These are phyloP conservation scores for Temnothorax ravouxi DNA, from an alignment of 2,888 invertebrate species.

Conservation along the genomic window DNA sequence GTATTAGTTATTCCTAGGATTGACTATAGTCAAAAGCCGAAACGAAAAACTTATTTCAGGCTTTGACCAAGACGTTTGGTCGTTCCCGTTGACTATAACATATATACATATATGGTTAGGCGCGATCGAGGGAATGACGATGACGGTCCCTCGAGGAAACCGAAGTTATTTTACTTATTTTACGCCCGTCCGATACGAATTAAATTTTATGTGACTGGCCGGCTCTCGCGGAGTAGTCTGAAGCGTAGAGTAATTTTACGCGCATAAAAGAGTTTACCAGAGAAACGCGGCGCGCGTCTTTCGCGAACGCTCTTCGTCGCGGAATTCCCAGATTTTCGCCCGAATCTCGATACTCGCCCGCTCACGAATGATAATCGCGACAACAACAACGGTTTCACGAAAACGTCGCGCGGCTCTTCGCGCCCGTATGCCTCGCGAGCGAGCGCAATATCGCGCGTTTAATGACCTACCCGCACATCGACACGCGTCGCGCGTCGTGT, in stretches of 20 bases:
- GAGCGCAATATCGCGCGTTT: conserved; percentile 21
- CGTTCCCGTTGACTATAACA: no score
- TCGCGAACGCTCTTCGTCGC: not conserved
- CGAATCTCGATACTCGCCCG: not conserved
- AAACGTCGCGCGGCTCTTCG: not conserved
- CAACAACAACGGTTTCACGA: conserved; percentile 3
- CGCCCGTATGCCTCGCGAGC: not conserved
- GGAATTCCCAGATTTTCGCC: not conserved
- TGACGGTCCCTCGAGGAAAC: not conserved
- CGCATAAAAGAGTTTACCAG: not conserved
- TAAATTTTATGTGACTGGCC: conserved; percentile 16
- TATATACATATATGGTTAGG: not conserved
- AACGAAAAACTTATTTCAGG: no score
- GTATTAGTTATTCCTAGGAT: no score
- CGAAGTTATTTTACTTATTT: not conserved
- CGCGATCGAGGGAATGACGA: not conserved
- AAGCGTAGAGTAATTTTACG: conserved; percentile 19
- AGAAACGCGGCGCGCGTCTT: not conserved
- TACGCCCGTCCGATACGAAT: not conserved
- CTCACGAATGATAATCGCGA: not conserved
- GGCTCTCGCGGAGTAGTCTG: not conserved
- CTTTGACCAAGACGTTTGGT: no score
- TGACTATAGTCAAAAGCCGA: no score
- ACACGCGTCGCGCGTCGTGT: conserved; percentile 16
- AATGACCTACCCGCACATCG: conserved; percentile 36